Conservation (phyloP, 37 sponge, comb jelly and placozoan species). For the Cladorhizidae sp. region DNA sequence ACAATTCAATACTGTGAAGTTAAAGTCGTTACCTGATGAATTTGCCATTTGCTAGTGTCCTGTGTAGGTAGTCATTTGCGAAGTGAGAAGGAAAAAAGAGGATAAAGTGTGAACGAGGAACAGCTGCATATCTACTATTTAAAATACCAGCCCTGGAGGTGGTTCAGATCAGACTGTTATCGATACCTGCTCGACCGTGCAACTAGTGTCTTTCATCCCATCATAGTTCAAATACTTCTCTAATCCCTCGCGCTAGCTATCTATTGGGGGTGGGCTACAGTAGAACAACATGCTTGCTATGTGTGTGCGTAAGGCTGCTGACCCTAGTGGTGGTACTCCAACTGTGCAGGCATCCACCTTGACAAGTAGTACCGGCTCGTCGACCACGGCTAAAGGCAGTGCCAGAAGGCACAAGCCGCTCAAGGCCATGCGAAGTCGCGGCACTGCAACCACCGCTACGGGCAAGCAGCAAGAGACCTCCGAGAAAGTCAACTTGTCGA, state of each 20-base stretch:
- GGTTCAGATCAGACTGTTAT: too few relatives aligned
- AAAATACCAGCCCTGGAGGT: too few relatives aligned
- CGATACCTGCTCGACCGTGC: too few relatives aligned
- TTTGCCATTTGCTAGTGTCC: too few relatives aligned
- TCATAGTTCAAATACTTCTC: conserved; percentile 2
- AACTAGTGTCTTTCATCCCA: background rate
- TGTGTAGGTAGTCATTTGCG: too few relatives aligned
- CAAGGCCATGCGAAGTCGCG: conserved; percentile 27
- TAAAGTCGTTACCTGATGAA: too few relatives aligned
- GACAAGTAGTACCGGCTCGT: conserved; percentile 13
- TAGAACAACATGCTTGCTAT: conserved; percentile 62
- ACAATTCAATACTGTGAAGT: too few relatives aligned
- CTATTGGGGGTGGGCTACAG: background rate
- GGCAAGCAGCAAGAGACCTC: conserved; percentile 8
- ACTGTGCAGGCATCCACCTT: conserved; percentile 24
- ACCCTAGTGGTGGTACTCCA: conserved; percentile 24
- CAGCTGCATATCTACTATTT: too few relatives aligned
- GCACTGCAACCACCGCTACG: background rate
- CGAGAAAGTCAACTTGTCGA: background rate
- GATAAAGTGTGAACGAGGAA: too few relatives aligned
- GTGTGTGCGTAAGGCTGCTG: conserved; percentile 77
- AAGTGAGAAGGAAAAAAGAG: too few relatives aligned
- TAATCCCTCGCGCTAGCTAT: background rate
- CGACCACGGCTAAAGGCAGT: conserved; percentile 7
- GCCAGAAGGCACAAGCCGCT: conserved; percentile 19